phyloP scores from a whole-genome alignment of 2,113 vertebrate species.

The Scartelaos histophorus region DNA sequence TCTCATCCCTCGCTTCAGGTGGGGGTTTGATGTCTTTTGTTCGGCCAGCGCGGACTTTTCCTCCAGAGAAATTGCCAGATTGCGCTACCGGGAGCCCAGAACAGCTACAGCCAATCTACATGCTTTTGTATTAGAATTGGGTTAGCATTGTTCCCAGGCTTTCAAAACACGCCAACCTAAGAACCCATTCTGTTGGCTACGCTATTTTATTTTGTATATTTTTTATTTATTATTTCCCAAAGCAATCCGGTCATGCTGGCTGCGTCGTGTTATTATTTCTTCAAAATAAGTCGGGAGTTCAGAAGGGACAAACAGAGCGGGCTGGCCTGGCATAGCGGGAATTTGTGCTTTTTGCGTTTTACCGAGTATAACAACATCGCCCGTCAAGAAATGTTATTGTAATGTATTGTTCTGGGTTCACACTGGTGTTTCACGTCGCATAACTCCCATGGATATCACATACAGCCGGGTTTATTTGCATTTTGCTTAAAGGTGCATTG shows the following conservation, averaged over 20 bases:
- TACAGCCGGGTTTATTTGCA: too few species aligned
- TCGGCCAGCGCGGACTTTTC: conserved; percentile 26
- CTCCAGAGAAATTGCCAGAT: conserved; percentile 30
- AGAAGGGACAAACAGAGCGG: conserved; percentile 2
- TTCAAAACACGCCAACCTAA: conserved; percentile 15
- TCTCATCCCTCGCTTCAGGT: conserved; percentile 9
- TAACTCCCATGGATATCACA: neutral
- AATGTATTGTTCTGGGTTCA: neutral
- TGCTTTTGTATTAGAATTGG: conserved; percentile 46
- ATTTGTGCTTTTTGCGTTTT: neutral
- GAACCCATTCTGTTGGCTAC: conserved; percentile 20
- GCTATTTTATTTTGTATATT: conserved; percentile 1
- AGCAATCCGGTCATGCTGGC: conserved; percentile 20
- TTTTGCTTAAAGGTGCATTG: too few species aligned
- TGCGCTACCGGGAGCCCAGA: conserved; percentile 23
- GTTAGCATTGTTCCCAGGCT: conserved; percentile 23
- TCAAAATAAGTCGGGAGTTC: conserved; percentile 4
- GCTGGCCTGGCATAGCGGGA: neutral
- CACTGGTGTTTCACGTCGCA: neutral
- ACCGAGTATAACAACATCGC: neutral
- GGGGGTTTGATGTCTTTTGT: conserved; percentile 24
- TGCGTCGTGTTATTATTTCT: conserved; percentile 17
- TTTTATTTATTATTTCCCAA: neutral
- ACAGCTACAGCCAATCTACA: conserved; percentile 33
- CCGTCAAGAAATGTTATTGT: neutral